Base-by-base conservation (phyloP, 2,888 invertebrate genomes). In the Sesamia inferens region DNA sequence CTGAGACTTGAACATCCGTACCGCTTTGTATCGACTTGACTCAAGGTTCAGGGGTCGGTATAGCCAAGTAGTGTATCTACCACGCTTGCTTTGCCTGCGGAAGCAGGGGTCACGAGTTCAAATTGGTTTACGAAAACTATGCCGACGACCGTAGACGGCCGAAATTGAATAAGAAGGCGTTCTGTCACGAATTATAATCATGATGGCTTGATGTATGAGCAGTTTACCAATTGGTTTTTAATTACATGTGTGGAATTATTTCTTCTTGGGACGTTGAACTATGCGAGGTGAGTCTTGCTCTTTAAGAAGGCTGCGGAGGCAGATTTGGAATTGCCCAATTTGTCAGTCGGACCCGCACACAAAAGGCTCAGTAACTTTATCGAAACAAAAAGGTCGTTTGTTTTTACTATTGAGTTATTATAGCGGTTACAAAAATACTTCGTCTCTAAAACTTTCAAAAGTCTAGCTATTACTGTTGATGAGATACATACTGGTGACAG, bases 91-190 rank as follows among this genome's bases (percentile, higher is more conserved):
- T 22, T 79, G 85, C 85, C 88, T 80, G 88, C 91, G 92, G 92
- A 92, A 90, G 89, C 88, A 75, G 84, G 85, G 92, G 91, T 92
- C 92, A 90, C 74, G 85, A 84, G 93, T 90, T 92, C 92, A 92
- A 91, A 89, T 89, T 88, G 85, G 85, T 85, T 85, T 84, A 84
- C 74, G 70, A 86, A 88, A 89, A 89, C 84, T 89, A 79, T 88
- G 89, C 89, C 88, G 87, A 87, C 85, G 89, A 88, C 84, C 86
- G 79, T 70, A 65, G 65, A 75, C 69, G 75, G 85, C 83, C 84
- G 83, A 88, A 89, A 90, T 90, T 91, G 81, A 90, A 90, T 91
- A 85, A 86, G 79, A 86, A 89, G 87, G 88, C 88, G 72, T 76
- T 63, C 72, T 82, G 83, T 78, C 79, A 84, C 84, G 82, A 84